Base-by-base conservation (phyloP, 2,797 vertebrate genomes). In the Varecia variegata region DNA sequence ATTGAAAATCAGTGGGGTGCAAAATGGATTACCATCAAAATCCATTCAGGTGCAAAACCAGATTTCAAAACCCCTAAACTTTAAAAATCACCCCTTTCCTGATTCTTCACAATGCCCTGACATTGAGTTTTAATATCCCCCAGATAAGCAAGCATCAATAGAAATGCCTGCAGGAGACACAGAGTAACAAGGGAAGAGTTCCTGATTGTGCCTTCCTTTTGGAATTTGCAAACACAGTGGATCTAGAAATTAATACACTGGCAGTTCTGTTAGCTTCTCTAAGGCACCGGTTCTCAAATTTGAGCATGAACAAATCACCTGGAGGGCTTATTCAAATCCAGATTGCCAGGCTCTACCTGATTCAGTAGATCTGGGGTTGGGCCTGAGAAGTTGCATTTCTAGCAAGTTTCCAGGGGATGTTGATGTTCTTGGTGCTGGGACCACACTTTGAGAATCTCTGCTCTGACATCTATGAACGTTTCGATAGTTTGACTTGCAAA, bases 1-100 rank as follows among this genome's bases (percentile, higher is more conserved):
- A 97, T 96, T 96, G 97, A 96, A 97, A 98, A 95, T 96, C 95
- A 95, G 95, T 76, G 97, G 92, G 96, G 97, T 97, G 97, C 96
- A 97, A 94, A 97, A 93, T 94, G 92, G 95, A 97, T 97, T 94
- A 94, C 93, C 79, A 93, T 94, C 90, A 90, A 96, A 95, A 96
- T 93, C 92, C 85, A 96, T 95, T 93, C 96, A 95, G 96, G 97
- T 96, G 90, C 89, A 96, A 96, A 96, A 92, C 94, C 89, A 95
- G 94, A 97, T 81, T 96, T 74, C 77, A 93, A 95, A 96, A 70
- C 93, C 88, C 54, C 54, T 93, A 45, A 80, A 92, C 95, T 93
- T 94, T 95, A 92, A 92, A 95, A 95, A 84, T 81, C 47, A 77
- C 73, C 88, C 35, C 68, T 93, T 96, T 82, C 54, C 84, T 56